Percentiles rank a stretch among this genome's conserved stretches.
Evolutionary conservation across 2,113 vertebrate species (phyloP).

Genomic region (Mobula hypostoma): DNA sequence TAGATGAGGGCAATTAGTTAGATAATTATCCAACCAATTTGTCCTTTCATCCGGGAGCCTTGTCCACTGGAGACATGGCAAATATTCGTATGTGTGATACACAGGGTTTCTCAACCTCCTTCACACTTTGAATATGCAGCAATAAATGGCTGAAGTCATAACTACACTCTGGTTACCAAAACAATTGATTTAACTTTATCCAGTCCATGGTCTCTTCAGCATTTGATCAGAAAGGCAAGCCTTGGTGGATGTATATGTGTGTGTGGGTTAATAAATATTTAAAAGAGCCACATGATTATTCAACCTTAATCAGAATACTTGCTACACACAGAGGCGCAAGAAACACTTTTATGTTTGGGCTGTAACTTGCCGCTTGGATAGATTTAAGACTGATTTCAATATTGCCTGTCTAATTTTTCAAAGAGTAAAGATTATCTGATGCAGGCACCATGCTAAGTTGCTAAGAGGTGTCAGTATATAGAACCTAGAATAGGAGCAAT

Average conservation of each 20-base stretch:
- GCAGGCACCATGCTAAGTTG: not conserved
- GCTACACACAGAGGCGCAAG: not conserved
- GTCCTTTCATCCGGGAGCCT: not conserved
- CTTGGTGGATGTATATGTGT: not conserved
- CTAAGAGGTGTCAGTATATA: not conserved
- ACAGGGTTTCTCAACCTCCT: not conserved
- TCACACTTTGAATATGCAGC: not conserved
- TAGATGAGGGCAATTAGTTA: too few relatives aligned
- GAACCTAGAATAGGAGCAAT: not conserved
- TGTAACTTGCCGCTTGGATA: not conserved
- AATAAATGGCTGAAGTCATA: too few relatives aligned
- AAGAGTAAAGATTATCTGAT: not conserved
- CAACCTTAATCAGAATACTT: not conserved
- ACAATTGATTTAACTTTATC: not conserved
- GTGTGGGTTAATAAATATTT: not conserved
- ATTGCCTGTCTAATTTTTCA: not conserved
- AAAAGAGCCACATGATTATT: not conserved
- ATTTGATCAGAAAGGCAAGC: not conserved
- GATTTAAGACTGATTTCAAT: not conserved
- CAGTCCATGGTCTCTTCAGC: not conserved
- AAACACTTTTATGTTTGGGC: not conserved
- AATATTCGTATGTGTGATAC: not conserved
- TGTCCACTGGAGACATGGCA: not conserved
- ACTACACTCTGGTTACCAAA: not conserved
- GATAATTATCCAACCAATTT: not conserved